Conservation (phyloP, 1,140 invertebrate genomes). For the Drosophila sturtevanti region DNA sequence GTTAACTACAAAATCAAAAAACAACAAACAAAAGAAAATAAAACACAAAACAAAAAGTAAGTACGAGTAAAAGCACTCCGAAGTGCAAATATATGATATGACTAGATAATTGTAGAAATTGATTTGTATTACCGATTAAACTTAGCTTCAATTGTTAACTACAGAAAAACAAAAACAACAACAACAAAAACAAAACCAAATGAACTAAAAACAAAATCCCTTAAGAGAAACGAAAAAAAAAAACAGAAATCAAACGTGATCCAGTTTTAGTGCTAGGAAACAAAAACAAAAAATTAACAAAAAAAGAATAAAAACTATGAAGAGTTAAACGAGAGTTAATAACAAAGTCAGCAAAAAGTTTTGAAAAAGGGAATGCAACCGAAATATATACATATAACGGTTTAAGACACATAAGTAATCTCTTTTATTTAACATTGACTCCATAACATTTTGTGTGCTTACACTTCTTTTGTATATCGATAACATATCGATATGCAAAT, state of each 20-base stretch:
- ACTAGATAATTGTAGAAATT: constrained; percentile 28
- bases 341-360: constrained; percentile 67
- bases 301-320: too few relatives aligned
- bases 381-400: background rate
- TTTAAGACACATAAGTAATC: too few relatives aligned
- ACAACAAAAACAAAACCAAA: constrained; percentile 36
- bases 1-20: constrained; percentile 32
- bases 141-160: constrained; percentile 23
- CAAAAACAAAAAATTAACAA: background rate
- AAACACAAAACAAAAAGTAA: constrained; percentile 20
- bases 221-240: background rate
- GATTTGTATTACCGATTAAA: constrained; percentile 25
- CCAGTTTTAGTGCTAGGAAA: constrained; percentile 42
- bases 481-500: too few relatives aligned
- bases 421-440: too few relatives aligned
- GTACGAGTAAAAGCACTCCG: constrained; percentile 35
- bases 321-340: constrained; percentile 30
- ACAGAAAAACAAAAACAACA: background rate
- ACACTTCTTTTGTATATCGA: too few relatives aligned
- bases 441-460: too few relatives aligned
- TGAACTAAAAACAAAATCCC: constrained; percentile 1
- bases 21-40: constrained; percentile 29
- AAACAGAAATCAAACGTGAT: constrained; percentile 66
- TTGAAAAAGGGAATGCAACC: background rate
- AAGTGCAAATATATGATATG: constrained; percentile 43